These are phyloP conservation scores for Pelochelys cantorii DNA, from an alignment of 2,797 vertebrate genomes.

Conservation along the genomic window DNA sequence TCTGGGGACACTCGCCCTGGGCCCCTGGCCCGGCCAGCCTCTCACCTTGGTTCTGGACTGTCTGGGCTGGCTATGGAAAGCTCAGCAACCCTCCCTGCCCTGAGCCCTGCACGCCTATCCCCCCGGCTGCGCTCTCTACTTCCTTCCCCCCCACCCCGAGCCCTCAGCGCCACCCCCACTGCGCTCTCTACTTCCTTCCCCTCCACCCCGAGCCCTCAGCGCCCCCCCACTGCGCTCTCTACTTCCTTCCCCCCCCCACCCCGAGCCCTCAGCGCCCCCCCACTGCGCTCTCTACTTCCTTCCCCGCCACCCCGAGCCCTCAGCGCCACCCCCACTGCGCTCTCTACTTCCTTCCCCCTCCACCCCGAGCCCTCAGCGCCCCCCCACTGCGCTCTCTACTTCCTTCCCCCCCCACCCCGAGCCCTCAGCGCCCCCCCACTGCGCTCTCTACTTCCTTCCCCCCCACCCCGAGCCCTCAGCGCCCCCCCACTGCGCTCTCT, in stretches of 20 bases:
- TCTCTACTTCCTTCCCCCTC: too few species aligned
- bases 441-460: rapidly evolving
- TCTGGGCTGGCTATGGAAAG: slow-evolving; percentile 57
- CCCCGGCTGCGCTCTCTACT: too few species aligned
- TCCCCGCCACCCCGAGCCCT: too few species aligned
- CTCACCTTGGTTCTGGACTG: slow-evolving; percentile 26
- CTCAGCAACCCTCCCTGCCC: background rate
- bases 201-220: slow-evolving; percentile 38
- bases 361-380: background rate
- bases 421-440: background rate
- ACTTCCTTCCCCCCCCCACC: slow-evolving; percentile 8
- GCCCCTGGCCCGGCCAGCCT: slow-evolving; percentile 51
- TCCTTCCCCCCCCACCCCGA: slow-evolving; percentile 25
- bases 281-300: background rate
- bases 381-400: background rate
- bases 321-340: too few species aligned
- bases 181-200: too few species aligned
- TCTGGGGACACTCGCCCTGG: too few species aligned
- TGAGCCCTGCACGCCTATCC: too few species aligned
- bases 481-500: background rate
- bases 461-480: background rate
- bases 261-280: slow-evolving; percentile 48
- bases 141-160: background rate
- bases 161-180: background rate
- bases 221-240: background rate